phyloP scores from a whole-genome alignment of 2,888 invertebrate genomes.

The Drosophila mimica region DNA sequence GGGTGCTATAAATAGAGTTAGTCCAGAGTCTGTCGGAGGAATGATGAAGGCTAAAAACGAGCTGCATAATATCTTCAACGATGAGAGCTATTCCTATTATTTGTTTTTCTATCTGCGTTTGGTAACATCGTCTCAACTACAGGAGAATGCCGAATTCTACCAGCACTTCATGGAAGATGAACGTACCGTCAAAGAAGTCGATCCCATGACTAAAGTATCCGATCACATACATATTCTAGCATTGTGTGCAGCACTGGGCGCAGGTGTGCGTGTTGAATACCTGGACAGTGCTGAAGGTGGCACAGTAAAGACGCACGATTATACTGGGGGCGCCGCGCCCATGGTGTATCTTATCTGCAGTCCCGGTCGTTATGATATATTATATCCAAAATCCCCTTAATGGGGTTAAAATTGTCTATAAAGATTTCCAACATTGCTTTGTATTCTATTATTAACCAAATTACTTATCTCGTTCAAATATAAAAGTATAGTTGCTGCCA shows the following conservation, averaged over 20 bases:
- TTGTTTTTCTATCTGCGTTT: slow-evolving; percentile 96
- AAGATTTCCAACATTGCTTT: neutral
- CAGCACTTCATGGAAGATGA: slow-evolving; percentile 98
- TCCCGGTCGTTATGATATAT: slow-evolving; percentile 99
- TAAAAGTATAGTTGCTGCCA: neutral
- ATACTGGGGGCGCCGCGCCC: slow-evolving; percentile 93
- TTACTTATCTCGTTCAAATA: neutral
- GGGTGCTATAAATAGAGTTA: slow-evolving; percentile 94
- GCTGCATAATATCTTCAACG: slow-evolving; percentile 94
- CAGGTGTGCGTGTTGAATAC: slow-evolving; percentile 97
- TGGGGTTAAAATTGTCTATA: neutral
- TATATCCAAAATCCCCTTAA: slow-evolving; percentile 89
- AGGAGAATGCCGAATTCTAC: slow-evolving; percentile 96
- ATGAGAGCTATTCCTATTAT: slow-evolving; percentile 97
- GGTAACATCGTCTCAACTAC: slow-evolving; percentile 97
- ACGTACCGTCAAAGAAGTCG: slow-evolving; percentile 90
- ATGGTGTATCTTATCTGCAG: slow-evolving; percentile 95
- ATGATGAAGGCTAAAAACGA: slow-evolving; percentile 88
- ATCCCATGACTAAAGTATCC: slow-evolving; percentile 88
- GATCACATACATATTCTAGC: slow-evolving; percentile 99
- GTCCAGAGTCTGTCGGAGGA: slow-evolving; percentile 84
- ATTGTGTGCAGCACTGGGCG: slow-evolving; percentile 93
- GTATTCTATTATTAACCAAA: slow-evolving; percentile 2
- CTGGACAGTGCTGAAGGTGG: slow-evolving; percentile 97
- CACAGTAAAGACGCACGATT: slow-evolving; percentile 94